phyloP scores from a whole-genome alignment of 2,797 vertebrate genomes.

The Cetoscarus ocellatus region DNA sequence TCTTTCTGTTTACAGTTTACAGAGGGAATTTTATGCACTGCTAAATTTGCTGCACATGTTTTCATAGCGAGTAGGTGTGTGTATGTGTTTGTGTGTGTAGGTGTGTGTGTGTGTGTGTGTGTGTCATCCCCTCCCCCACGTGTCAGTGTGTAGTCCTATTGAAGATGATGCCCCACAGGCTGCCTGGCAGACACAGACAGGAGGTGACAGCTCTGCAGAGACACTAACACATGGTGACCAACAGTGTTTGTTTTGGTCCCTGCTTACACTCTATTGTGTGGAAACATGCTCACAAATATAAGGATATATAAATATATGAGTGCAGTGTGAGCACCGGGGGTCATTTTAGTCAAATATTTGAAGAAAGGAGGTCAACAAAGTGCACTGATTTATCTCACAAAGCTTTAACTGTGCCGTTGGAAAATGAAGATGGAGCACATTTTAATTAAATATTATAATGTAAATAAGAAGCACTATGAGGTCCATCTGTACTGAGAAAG shows the following conservation, averaged over 20 bases:
- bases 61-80: constrained; percentile 7
- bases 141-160: constrained; percentile 23
- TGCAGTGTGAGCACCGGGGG: too few species aligned
- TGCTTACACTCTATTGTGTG: background rate
- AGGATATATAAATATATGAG: too few species aligned
- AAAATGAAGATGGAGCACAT: too few species aligned
- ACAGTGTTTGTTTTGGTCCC: constrained; percentile 17
- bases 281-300: background rate
- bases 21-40: background rate
- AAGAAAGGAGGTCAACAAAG: too few species aligned
- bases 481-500: too few species aligned
- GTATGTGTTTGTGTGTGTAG: constrained; percentile 14
- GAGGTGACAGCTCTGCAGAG: constrained; percentile 42
- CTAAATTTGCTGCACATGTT: constrained; percentile 1
- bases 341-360: too few species aligned
- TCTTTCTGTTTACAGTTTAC: background rate
- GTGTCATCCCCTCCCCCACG: constrained; percentile 27
- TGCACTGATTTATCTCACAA: too few species aligned
- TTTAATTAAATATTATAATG: too few species aligned
- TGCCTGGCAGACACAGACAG: constrained; percentile 44
- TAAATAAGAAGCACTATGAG: too few species aligned
- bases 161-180: constrained; percentile 44
- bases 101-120: constrained; percentile 10
- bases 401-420: too few species aligned
- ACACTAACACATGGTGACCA: constrained; percentile 18